A percentile compares a stretch with the other conserved stretches of the same genome.
These are phyloP conservation scores for Alloscopus bannaensis DNA, from an alignment of 2,888 invertebrate species.

Conservation along the genomic window DNA sequence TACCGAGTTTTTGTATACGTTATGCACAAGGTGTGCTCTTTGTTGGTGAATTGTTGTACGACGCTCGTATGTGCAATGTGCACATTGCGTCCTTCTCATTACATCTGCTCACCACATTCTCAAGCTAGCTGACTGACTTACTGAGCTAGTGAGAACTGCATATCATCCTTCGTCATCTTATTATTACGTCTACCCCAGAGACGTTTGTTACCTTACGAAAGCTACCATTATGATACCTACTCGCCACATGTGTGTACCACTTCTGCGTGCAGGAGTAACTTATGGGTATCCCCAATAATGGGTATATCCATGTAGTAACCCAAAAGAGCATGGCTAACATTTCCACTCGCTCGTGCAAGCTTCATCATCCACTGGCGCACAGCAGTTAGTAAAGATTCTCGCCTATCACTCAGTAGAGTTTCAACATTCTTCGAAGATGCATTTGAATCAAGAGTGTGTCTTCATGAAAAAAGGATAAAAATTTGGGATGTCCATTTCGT, in stretches of 20 bases:
- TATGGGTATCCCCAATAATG: constrained; percentile 40
- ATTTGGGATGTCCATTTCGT: not conserved
- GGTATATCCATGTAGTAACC: constrained; percentile 26
- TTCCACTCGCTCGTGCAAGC: constrained; percentile 12
- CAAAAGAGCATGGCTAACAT: constrained; percentile 9
- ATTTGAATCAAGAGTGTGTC: constrained; percentile 25
- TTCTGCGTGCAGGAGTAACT: constrained; percentile 32
- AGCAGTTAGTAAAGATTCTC: constrained; percentile 55
- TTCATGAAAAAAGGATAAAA: constrained; percentile 7
- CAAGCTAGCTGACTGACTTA: constrained; percentile 14
- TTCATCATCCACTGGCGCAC: constrained; percentile 1
- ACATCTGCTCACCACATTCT: constrained; percentile 30
- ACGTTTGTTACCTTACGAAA: constrained; percentile 37
- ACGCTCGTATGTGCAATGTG: not conserved
- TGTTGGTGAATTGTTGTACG: constrained; percentile 42
- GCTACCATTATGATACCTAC: constrained; percentile 24
- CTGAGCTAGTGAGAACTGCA: constrained; percentile 36
- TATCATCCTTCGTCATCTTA: constrained; percentile 50
- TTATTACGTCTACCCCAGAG: constrained; percentile 39
- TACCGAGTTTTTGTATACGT: not conserved
- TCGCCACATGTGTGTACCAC: constrained; percentile 34
- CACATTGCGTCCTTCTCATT: constrained; percentile 27
- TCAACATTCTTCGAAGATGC: constrained; percentile 56
- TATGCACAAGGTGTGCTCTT: constrained; percentile 34
- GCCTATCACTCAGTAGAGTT: constrained; percentile 50